These are phyloP conservation scores for Cromileptes altivelis DNA, from an alignment of 2,113 vertebrate species.

Conservation along the genomic window DNA sequence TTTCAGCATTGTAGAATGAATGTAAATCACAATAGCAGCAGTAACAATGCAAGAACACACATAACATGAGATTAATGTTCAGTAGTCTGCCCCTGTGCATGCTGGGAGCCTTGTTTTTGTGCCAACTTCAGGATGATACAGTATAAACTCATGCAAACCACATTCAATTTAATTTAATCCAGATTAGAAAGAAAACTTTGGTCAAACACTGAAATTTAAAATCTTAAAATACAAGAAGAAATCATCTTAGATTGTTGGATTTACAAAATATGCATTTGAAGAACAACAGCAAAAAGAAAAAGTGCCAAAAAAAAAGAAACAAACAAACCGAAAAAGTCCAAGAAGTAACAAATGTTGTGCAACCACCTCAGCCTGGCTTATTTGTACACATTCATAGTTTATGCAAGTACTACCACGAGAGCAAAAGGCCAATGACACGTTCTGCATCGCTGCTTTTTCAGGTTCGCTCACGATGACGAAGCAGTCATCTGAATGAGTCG, in stretches of 20 bases:
- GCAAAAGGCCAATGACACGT: conserved; percentile 19
- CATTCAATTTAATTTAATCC: neutral
- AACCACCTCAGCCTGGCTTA: neutral
- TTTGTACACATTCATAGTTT: conserved; percentile 21
- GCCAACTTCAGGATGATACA: neutral
- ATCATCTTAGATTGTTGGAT: neutral
- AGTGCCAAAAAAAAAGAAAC: neutral
- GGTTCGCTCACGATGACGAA: conserved; percentile 30
- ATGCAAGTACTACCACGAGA: conserved; percentile 12
- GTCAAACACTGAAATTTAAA: neutral
- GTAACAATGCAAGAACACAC: neutral
- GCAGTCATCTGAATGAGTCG: conserved; percentile 22
- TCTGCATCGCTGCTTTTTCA: conserved; percentile 34
- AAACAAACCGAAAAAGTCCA: neutral
- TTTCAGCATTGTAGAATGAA: too few relatives aligned
- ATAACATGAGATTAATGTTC: neutral
- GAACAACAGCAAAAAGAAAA: neutral
- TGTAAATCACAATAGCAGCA: neutral
- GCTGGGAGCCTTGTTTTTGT: neutral
- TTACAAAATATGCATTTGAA: neutral
- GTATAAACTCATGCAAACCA: neutral
- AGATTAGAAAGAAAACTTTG: neutral
- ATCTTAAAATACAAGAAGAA: neutral
- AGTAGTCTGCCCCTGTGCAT: neutral
- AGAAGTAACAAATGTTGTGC: conserved; percentile 2